These are phyloP conservation scores for Edolisoma coerulescens DNA, from an alignment of 2,113 vertebrate species.

Conservation along the genomic window DNA sequence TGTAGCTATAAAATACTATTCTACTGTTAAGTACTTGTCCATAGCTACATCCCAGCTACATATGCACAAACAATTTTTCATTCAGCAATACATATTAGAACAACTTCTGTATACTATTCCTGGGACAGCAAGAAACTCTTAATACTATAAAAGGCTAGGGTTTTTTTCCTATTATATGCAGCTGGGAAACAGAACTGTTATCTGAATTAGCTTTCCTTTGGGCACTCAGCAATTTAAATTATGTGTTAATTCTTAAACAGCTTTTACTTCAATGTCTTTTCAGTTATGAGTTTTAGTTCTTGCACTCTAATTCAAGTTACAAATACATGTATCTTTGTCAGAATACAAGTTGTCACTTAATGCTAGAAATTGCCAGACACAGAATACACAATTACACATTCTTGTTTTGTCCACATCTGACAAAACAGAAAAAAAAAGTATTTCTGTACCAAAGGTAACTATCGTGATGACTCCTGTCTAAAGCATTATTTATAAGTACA, in stretches of 20 bases:
- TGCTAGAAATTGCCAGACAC: neutral
- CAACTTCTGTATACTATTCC: neutral
- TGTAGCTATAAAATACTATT: neutral
- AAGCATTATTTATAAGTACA: neutral
- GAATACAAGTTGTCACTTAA: neutral
- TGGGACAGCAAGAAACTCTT: neutral
- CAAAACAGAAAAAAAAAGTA: neutral
- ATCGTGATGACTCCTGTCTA: neutral
- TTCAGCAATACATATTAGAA: neutral
- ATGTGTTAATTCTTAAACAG: neutral
- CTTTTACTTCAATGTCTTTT: neutral
- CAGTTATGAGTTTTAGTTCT: neutral
- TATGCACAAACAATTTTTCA: neutral
- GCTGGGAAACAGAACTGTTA: neutral
- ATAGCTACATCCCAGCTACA: neutral
- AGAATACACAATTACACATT: neutral
- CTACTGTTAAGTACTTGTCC: neutral
- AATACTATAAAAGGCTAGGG: neutral
- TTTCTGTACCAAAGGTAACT: neutral
- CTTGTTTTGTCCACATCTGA: neutral
- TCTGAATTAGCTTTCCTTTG: neutral
- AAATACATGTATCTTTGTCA: neutral
- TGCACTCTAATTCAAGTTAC: neutral
- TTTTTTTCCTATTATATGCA: neutral
- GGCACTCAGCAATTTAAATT: neutral